These are phyloP conservation scores for Rhinatrema bivittatum DNA, from an alignment of 2,797 vertebrate species.

Conservation along the genomic window DNA sequence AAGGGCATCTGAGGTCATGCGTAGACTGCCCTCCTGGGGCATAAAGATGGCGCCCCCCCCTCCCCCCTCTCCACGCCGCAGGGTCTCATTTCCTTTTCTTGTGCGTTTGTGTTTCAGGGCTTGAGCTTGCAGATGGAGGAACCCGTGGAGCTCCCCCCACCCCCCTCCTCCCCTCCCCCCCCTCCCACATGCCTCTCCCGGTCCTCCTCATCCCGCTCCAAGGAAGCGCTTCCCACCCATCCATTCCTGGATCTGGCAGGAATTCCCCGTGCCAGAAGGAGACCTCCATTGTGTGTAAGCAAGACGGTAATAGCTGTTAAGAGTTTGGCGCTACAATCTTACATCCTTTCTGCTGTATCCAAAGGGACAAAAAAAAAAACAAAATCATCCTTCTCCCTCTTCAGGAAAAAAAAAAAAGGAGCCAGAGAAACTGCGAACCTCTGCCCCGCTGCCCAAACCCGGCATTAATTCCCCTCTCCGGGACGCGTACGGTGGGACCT, in stretches of 20 bases:
- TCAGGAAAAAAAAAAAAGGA: no score
- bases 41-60: not conserved
- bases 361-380: no score
- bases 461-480: no score
- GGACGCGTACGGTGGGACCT: no score
- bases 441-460: no score
- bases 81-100: not conserved
- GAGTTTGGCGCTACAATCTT: not conserved
- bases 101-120: slow-evolving; percentile 21
- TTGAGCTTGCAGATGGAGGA: slow-evolving; percentile 73
- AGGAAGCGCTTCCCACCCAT: not conserved
- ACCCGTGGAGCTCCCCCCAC: slow-evolving; percentile 53
- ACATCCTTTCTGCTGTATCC: not conserved
- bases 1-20: no score
- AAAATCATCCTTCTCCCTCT: not conserved
- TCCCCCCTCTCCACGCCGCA: not conserved
- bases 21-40: not conserved
- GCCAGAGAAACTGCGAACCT: no score
- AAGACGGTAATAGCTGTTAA: no score
- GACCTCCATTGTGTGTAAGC: no score
- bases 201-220: not conserved
- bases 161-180: slow-evolving; percentile 38
- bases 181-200: not conserved
- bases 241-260: fast-evolving
- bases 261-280: not conserved